Evolutionary conservation across 1,140 invertebrate species (phyloP).

Genomic region (Drosophila ohnishii): DNA sequence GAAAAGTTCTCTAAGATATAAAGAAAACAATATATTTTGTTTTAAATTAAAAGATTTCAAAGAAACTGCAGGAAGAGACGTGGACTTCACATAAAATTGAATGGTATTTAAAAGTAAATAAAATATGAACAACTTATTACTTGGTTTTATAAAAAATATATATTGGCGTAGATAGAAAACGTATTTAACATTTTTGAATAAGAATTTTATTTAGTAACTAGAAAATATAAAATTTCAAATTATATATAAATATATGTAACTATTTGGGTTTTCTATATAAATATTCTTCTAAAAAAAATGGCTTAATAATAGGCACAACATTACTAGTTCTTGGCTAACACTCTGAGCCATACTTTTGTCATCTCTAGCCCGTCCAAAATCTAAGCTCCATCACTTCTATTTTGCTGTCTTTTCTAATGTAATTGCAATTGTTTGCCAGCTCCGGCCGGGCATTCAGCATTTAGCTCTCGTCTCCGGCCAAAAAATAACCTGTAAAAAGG

Average conservation of each 20-base stretch:
- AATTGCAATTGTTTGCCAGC: constrained; percentile 78
- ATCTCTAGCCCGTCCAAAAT: constrained; percentile 28
- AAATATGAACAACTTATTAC: no score
- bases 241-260: no score
- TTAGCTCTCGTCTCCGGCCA: constrained; percentile 9
- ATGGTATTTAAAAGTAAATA: no score
- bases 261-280: no score
- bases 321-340: no score
- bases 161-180: no score
- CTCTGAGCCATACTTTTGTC: not conserved
- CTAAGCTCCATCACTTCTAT: constrained; percentile 20
- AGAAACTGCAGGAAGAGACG: not conserved
- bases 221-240: no score
- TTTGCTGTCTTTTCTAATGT: constrained; percentile 70
- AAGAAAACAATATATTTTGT: not conserved
- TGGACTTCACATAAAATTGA: not conserved
- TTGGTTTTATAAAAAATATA: no score
- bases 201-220: no score
- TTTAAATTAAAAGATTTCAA: not conserved
- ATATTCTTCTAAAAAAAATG: no score
- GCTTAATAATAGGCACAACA: no score
- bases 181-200: no score
- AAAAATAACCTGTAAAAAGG: constrained; percentile 55
- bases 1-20: not conserved
- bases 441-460: constrained; percentile 22